Conservation (phyloP, 2,113 vertebrate species). For the Burhinus oedicnemus region DNA sequence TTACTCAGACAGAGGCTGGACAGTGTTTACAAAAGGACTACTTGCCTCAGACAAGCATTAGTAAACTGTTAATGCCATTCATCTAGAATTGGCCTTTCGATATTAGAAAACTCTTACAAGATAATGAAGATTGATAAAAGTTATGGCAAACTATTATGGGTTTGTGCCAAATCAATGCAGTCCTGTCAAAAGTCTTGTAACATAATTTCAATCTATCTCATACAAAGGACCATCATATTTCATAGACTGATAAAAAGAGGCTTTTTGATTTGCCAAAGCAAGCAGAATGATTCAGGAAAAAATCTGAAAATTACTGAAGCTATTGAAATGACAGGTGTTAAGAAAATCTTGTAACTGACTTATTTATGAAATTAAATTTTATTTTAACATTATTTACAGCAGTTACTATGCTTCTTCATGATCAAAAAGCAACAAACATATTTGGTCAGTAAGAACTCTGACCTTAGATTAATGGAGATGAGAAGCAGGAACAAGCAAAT, state of each 20-base stretch:
- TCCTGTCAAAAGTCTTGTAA: not conserved
- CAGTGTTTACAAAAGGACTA: not conserved
- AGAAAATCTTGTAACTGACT: not conserved
- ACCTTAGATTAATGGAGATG: not conserved
- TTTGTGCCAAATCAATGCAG: not conserved
- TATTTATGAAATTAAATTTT: not conserved
- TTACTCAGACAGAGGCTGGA: not conserved
- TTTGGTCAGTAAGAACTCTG: not conserved
- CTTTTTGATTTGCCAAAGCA: not conserved
- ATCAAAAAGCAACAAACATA: not conserved
- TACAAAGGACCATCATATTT: not conserved
- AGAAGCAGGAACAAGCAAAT: not conserved
- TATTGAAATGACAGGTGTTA: not conserved
- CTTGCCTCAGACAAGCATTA: not conserved
- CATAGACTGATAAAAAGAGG: not conserved
- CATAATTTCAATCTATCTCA: not conserved
- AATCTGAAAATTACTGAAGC: not conserved
- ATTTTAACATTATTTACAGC: not conserved
- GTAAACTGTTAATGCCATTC: not conserved
- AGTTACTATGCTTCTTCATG: not conserved
- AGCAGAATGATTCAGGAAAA: not conserved
- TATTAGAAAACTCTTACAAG: not conserved
- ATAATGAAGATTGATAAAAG: not conserved
- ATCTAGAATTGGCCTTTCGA: not conserved
- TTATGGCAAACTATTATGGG: not conserved